phyloP scores from a whole-genome alignment of 2,113 vertebrate species.

The Equus quagga region DNA sequence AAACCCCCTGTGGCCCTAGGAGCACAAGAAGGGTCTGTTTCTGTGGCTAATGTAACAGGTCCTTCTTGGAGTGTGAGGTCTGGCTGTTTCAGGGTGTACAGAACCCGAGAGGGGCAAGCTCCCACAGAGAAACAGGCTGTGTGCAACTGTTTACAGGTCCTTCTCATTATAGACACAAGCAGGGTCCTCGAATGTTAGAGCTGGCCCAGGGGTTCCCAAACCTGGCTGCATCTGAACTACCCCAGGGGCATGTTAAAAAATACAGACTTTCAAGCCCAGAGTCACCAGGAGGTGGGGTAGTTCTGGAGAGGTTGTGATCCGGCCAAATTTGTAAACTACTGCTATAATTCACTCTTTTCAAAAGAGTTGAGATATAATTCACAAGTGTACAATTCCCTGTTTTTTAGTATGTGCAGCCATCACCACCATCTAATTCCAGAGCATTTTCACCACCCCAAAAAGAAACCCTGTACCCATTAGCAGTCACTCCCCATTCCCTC shows the following conservation, averaged over 20 bases:
- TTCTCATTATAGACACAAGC: conserved; percentile 46
- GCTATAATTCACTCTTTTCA: not conserved
- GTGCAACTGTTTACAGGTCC: conserved; percentile 56
- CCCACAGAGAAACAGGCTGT: conserved; percentile 60
- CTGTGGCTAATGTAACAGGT: conserved; percentile 63
- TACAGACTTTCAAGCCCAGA: not conserved
- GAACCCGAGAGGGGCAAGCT: conserved; percentile 52
- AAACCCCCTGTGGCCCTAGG: not conserved
- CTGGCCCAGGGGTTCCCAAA: conserved; percentile 6
- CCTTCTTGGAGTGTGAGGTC: conserved; percentile 70
- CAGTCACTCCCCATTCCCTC: not conserved
- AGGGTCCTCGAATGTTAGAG: conserved; percentile 42
- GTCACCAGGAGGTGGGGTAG: not conserved
- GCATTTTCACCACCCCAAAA: not conserved
- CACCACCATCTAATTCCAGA: not conserved
- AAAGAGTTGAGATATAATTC: not conserved
- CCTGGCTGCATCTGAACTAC: conserved; percentile 30
- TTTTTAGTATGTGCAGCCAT: not conserved
- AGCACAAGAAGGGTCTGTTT: conserved; percentile 78
- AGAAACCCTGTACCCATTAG: not conserved
- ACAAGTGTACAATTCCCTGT: not conserved
- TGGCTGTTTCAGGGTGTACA: conserved; percentile 66
- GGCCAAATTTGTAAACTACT: conserved; percentile 55
- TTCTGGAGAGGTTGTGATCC: conserved; percentile 11
- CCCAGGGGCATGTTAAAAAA: conserved; percentile 52